phyloP scores from a whole-genome alignment of 2,888 invertebrate species.

The Drosophila seclusa region DNA sequence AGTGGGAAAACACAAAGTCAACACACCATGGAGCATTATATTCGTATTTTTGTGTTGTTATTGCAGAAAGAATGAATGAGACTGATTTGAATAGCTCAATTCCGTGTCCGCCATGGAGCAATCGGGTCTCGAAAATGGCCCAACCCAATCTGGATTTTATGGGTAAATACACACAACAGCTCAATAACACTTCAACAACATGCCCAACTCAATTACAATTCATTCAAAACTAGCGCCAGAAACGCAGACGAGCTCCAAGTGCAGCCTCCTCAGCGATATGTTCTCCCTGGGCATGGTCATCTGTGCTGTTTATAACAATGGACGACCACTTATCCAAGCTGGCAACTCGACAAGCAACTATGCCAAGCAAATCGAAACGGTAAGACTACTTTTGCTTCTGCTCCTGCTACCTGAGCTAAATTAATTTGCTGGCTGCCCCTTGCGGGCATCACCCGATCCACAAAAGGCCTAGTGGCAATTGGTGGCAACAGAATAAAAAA shows the following conservation, averaged over 20 bases:
- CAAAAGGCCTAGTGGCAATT: slow-evolving; percentile 68
- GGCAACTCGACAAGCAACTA: slow-evolving; percentile 95
- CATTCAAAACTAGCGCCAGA: slow-evolving; percentile 92
- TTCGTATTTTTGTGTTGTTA: slow-evolving; percentile 33
- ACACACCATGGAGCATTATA: slow-evolving; percentile 28
- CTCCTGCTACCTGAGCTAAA: slow-evolving; percentile 29
- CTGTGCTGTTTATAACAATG: slow-evolving; percentile 96
- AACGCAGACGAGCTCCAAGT: slow-evolving; percentile 92
- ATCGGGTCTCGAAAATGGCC: slow-evolving; percentile 94
- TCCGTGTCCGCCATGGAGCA: slow-evolving; percentile 94
- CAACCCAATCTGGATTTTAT: slow-evolving; percentile 97
- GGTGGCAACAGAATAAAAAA: slow-evolving; percentile 39
- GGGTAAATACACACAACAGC: slow-evolving; percentile 87
- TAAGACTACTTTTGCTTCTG: slow-evolving; percentile 85
- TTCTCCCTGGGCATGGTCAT: slow-evolving; percentile 98
- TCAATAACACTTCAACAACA: background rate
- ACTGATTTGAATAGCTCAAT: slow-evolving; percentile 90
- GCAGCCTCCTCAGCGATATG: slow-evolving; percentile 97
- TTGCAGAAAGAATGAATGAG: slow-evolving; percentile 89
- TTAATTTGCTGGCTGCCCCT: slow-evolving; percentile 43
- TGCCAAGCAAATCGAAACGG: slow-evolving; percentile 95
- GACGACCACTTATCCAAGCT: slow-evolving; percentile 94
- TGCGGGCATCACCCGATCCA: slow-evolving; percentile 11
- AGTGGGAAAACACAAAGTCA: background rate
- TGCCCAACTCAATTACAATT: slow-evolving; percentile 2